phyloP scores from a whole-genome alignment of 2,888 invertebrate genomes.

The Portevinia maculata region DNA sequence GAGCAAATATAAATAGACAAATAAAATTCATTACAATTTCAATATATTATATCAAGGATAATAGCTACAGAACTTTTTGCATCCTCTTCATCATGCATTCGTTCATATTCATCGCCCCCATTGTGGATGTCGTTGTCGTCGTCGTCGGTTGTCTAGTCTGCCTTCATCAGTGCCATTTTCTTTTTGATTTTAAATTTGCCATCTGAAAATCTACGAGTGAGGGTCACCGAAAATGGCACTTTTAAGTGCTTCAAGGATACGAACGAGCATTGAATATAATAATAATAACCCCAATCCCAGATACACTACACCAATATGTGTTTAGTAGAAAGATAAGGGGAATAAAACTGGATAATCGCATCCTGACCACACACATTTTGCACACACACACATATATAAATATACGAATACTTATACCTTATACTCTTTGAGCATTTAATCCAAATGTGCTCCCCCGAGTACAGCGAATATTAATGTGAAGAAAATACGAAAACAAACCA shows the following conservation, averaged over 20 bases:
- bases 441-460: conserved; percentile 40
- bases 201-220: conserved; percentile 59
- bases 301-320: conserved; percentile 14
- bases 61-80: conserved; percentile 31
- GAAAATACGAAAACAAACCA: conserved; percentile 27
- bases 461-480: conserved; percentile 24
- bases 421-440: conserved; percentile 31
- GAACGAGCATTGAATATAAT: conserved; percentile 39
- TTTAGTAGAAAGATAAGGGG: conserved; percentile 1
- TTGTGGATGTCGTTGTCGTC: conserved; percentile 17
- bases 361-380: conserved; percentile 70
- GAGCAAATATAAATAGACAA: conserved; percentile 35
- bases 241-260: conserved; percentile 65
- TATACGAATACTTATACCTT: conserved; percentile 4
- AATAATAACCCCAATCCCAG: conserved; percentile 28
- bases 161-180: conserved; percentile 35
- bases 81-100: conserved; percentile 19
- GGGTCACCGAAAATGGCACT: conserved; percentile 71
- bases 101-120: conserved; percentile 54
- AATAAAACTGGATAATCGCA: conserved; percentile 63
- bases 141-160: conserved; percentile 27
- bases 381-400: conserved; percentile 24
- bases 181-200: conserved; percentile 67
- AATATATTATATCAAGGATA: conserved; percentile 66
- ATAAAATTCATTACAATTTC: conserved; percentile 64